Evolutionary conservation across 2,797 vertebrate species (phyloP), one percentile per base, ranked within the genome.

Genomic region (Sparus aurata): DNA sequence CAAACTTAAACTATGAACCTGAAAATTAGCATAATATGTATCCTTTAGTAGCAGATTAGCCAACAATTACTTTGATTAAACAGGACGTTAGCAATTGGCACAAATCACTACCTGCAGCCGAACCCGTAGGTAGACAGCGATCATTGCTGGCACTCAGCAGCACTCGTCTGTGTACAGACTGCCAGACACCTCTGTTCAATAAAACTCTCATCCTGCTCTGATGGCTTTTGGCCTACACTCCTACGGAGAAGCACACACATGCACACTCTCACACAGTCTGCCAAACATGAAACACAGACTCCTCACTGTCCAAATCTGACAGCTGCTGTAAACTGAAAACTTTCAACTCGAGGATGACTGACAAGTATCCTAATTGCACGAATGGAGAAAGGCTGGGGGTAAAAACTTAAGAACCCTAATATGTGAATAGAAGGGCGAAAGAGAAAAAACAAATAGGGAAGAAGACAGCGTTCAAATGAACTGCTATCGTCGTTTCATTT

Each of bases 131-230:
- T 46, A 69, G 74, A 79, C 67, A 69, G 55, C 30, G 54, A 64
- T 80, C 74, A 73, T 54, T 55, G 52, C 55, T 70, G 76, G 55
- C 66, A 80, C 46, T 82, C 50, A 34, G 15, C 62, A 38, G 46
- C 18, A 57, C 75, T 75, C 18, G 38, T 83, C 69, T 84, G 62
- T 80, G 58, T 73, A 53, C 66, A 80, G 59, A 84, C 80, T 67
- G 54, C 60, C 65, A 82, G 67, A 79, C 72, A 62, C 50, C 27
- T 34, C 12, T 61, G 73, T 85, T 87, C 52, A 77, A 79, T 81
- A 69, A 73, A 71, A 75, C 73, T 61, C 80, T 86, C 64, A 73
- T 85, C 55, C 87, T 66, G 30, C 52, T 64, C 61, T 65, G 74
- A 78, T 78, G 34, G 23, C 69, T 82, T 67, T 43, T 73, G 81